Base-by-base conservation (phyloP, 1,140 invertebrate species). In the Aphelinus atriplicis region DNA sequence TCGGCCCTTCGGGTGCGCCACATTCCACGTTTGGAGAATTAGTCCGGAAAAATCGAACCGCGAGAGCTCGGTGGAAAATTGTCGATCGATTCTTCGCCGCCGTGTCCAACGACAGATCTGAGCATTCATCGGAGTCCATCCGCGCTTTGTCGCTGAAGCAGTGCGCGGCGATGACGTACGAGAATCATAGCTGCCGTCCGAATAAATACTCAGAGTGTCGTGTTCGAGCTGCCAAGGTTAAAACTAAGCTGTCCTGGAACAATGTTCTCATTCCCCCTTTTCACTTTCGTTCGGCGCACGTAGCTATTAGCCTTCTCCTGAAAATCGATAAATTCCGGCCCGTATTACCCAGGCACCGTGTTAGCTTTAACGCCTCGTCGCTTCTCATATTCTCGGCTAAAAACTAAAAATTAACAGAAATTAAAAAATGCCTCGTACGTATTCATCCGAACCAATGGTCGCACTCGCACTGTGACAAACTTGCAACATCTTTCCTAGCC, bases 401-500 rank as follows among this genome's bases (percentile, higher is more conserved):
- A 71, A 71, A 76, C 60, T 68, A 74, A 72, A 48, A 60, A 3
- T 47, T 79, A 79, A 78, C 7, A 66, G 78, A 82, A 80, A 79
- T 71, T 68, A 75, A 82, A 82, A 82, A 76, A 76, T 60, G 42
- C 48, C 71, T 81, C 84, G 80, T 88, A 88, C 87, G 84, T 87
- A 88, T 84, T 88, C 83, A 80, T 81, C 78, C 75, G 78, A 79
- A 71, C 77, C 79, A 73, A 80, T 78, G 73, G 78, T 75, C 76
- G 80, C 77, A 79, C 82, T 84, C 81, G 84, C 87, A 82, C 90
- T 90, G 87, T 92, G 90, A 87, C 91, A 93, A 83, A 92, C 90
- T 90, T 92, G 91, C 79, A 93, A 88, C 89, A 93, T 91, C 80
- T 90, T 88, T 84, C 92, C 91, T 80, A 93, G 87, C 77, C 91